Conservation (phyloP, 1,140 invertebrate genomes). For the Cheumatopsyche charites region DNA sequence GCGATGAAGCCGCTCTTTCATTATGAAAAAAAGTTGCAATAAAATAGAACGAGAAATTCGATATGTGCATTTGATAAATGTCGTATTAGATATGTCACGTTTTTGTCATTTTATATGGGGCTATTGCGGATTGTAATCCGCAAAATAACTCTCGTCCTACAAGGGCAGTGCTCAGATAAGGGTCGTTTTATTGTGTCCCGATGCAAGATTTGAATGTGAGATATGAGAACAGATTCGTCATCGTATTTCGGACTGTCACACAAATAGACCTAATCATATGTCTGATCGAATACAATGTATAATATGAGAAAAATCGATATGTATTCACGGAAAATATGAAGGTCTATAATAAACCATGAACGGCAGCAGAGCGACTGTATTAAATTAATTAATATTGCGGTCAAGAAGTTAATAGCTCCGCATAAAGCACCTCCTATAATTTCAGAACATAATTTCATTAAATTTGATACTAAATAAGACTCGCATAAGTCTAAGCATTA, state of each 20-base stretch:
- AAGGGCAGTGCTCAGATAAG: slow-evolving; percentile 24
- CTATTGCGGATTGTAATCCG: slow-evolving; percentile 38
- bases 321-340: too few relatives aligned
- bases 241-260: neutral
- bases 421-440: too few relatives aligned
- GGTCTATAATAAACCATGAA: too few relatives aligned
- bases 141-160: slow-evolving; percentile 22
- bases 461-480: too few relatives aligned
- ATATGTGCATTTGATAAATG: neutral
- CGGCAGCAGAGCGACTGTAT: neutral
- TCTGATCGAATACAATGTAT: too few relatives aligned
- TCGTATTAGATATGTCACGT: neutral
- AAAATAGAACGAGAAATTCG: too few relatives aligned
- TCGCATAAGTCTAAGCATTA: too few relatives aligned
- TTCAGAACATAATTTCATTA: too few relatives aligned
- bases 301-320: too few relatives aligned
- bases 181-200: slow-evolving; percentile 20
- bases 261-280: slow-evolving; percentile 12
- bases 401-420: too few relatives aligned
- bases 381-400: slow-evolving; percentile 19
- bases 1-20: too few relatives aligned
- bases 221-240: neutral
- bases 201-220: slow-evolving; percentile 25
- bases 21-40: too few relatives aligned
- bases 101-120: slow-evolving; percentile 40